Base-by-base conservation (phyloP, 2,888 invertebrate genomes). In the Gandaritis pyraliata region DNA sequence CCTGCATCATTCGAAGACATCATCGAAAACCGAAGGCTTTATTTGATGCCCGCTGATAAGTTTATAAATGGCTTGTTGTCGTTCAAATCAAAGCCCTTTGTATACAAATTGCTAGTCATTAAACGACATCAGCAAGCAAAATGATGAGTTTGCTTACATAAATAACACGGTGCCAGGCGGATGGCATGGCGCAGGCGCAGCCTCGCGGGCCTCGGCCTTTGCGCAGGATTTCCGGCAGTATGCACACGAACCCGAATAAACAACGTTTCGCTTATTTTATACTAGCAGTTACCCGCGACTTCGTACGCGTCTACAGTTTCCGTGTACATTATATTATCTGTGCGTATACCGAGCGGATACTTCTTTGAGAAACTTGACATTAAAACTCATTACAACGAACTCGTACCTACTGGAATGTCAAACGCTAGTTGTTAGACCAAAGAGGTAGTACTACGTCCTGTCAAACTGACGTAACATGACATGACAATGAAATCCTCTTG, bases 161-260 rank as follows among this genome's bases (percentile, higher is more conserved):
- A 76, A 76, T 72, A 76, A 70, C 65, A 69, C 52, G 63, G 74
- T 70, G 72, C 74, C 70, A 71, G 71, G 72, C 72, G 71, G 73
- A 72, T 67, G 67, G 62, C 69, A 72, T 67, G 67, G 62, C 69
- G 72, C 75, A 59, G 69, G 71, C 73, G 71, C 80, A 84, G 82
- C 83, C 83, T 83, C 81, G 83, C 70, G 67, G 62, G 71, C 75
- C 67, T 72, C 80, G 89, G 84, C 89, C 89, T 88, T 83, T 80
- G 74, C 79, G 80, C 88, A 88, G 89, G 89, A 90, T 90, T 88
- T 90, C 90, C 90, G 90, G 87, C 86, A 88, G 73, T 79, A 73
- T 80, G 81, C 81, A 77, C 84, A 81, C 81, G 80, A 83, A 80
- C 81, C 78, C 77, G 76, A 75, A 77, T 74, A 71, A 80, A 80